Percentiles rank a stretch among this genome's conserved stretches.
phyloP scores from a whole-genome alignment of 2,113 vertebrate species.

The Bujurquina vittata region DNA sequence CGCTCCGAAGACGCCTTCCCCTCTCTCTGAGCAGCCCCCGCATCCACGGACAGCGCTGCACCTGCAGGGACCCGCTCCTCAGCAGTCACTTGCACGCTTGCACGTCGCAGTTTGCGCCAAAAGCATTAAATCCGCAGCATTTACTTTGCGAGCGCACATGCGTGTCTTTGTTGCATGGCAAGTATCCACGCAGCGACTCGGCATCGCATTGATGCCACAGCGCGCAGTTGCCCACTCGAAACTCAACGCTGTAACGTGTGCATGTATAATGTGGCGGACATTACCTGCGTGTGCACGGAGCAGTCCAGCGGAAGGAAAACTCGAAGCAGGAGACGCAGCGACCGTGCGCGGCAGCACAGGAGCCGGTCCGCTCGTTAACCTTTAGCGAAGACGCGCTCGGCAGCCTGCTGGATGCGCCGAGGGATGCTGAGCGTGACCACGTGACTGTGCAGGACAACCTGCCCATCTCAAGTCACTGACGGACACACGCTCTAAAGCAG shows the following conservation, averaged over 20 bases:
- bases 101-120: neutral
- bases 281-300: conserved; percentile 65
- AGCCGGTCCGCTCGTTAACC: conserved; percentile 20
- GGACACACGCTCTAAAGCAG: neutral
- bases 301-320: conserved; percentile 8
- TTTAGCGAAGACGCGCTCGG: conserved; percentile 46
- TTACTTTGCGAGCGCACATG: neutral
- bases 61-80: neutral
- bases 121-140: neutral
- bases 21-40: neutral
- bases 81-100: neutral
- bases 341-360: neutral
- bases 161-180: conserved; percentile 35
- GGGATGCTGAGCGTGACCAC: conserved; percentile 63
- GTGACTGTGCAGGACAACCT: conserved; percentile 66
- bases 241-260: neutral
- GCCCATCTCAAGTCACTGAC: conserved; percentile 27
- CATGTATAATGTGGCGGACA: neutral
- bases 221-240: neutral
- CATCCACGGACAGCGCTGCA: neutral
- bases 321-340: conserved; percentile 9
- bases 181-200: neutral
- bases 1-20: conserved; percentile 11
- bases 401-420: conserved; percentile 43
- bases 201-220: neutral